Base-by-base conservation (phyloP, 2,888 invertebrate genomes). In the Mystacides longicornis region DNA sequence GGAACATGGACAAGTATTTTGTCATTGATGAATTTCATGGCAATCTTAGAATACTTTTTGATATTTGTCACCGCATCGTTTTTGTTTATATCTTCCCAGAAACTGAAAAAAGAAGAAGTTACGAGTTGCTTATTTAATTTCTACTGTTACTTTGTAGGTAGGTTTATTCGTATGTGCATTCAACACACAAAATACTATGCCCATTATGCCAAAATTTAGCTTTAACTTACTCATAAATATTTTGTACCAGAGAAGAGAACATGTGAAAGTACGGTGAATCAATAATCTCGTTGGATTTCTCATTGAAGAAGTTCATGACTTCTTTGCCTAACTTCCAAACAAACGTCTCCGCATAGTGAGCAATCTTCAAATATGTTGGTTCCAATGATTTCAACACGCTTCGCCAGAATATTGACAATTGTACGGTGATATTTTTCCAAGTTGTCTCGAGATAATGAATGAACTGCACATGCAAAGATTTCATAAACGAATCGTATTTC, bases 221-320 rank as follows among this genome's bases (percentile, higher is more conserved):
- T n/a, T n/a, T n/a, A 23, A 68, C 71, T 68, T 64, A 75, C 69
- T 70, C 74, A 66, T 92, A 91, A 60, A 91, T 73, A 66, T 92
- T 89, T 63, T 87, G 87, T 0, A 89, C 87, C 63, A 92, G 84
- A 56, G 87, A 85, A 1, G 87, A 81, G 11, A 91, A 85, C 64
- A 86, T 85, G 62, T 85, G 85, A 66, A 89, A 92, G 64, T 90
- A 91, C 0, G 88, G 87, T 0, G 89, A 88, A 51, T 85, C 85
- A 1, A 89, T 84, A 58, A 93, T 70, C 66, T 91, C 90, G 58
- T 85, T 86, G 49, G 86, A 85, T 2, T 89, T 81, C 56, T 87
- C 83, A 64, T 91, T 89, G 63, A 92, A 80, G 68, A 90, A 92
- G 65, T 90, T 88, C 78, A 75, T 81, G 9, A 89, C 72, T 57